Evolutionary conservation across 2,888 invertebrate genomes (phyloP).

Genomic region (Amphimallon solstitiale): DNA sequence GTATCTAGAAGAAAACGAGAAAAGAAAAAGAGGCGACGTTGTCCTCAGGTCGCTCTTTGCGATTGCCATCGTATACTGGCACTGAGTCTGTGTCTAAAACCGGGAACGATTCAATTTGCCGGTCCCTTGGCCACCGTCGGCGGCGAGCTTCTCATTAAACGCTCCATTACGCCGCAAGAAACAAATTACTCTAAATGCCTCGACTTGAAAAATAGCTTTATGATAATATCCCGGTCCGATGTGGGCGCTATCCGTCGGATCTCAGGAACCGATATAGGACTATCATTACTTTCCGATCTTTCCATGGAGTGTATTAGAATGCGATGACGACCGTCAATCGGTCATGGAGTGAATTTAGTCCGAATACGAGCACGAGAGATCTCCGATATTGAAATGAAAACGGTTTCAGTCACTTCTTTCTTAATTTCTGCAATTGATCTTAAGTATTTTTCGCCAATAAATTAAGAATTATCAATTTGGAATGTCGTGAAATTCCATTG

Average conservation of each 20-base stretch:
- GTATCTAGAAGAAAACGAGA: slow-evolving; percentile 27
- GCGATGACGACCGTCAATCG: neutral
- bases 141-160: slow-evolving; percentile 64
- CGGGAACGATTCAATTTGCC: slow-evolving; percentile 64
- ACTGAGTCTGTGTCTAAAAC: slow-evolving; percentile 53
- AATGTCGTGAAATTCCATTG: no score
- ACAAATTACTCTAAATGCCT: slow-evolving; percentile 63
- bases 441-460: no score
- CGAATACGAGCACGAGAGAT: no score
- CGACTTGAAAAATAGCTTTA: slow-evolving; percentile 58
- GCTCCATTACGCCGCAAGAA: slow-evolving; percentile 64
- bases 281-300: slow-evolving; percentile 13
- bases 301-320: neutral
- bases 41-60: no score
- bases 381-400: no score
- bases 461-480: no score
- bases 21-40: slow-evolving; percentile 21
- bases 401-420: no score
- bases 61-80: slow-evolving; percentile 44
- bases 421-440: no score
- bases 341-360: neutral
- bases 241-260: slow-evolving; percentile 10
- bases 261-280: slow-evolving; percentile 17
- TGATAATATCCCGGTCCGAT: slow-evolving; percentile 53
- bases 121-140: slow-evolving; percentile 63